Evolutionary conservation across 2,888 invertebrate genomes (phyloP), one percentile per base, ranked within the genome.

Genomic region (Prosapia bicincta): DNA sequence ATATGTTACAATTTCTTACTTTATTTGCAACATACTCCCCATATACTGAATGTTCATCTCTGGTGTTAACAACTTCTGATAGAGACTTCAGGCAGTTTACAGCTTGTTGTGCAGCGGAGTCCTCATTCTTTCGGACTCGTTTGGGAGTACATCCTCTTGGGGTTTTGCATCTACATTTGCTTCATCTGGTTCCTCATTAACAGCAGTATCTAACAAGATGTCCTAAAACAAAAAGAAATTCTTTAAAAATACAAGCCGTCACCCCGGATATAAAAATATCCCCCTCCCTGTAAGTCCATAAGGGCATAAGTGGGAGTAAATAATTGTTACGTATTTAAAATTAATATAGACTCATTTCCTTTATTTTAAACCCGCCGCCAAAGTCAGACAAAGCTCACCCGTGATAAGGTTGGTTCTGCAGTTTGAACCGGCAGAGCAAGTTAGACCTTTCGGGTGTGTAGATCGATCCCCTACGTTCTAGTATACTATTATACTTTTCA

Each of bases 91-190:
- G 1, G n/a, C 69, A 28, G 69, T 69, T 30, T 3, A 69, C 69
- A n/a, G 69, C 69, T 69, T 69, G 69, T 69, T 69, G 69, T 69
- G 32, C 26, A 30, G 20, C 32, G 32, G 69, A 69, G 32, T 69
- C 32, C 23, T 69, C 20, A 69, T 69, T 30, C 69, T 30, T 26
- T 26, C 32, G 69, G 69, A 69, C 23, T 30, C 32, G 30, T 69
- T 69, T 69, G 20, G 3, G 32, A 69, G n/a, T n/a, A n/a, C 3
- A 32, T 15, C 30, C 30, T 69, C n/a, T 30, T 69, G 69, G 69
- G 69, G 7, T 69, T 69, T 69, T 69, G 69, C 32, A 30, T 69
- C 69, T 69, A 30, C 69, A 69, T 30, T 69, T 69, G 3, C 7
- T 69, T 30, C 30, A n/a, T 69, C 69, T 69, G 28, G 69, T 69